Conservation (phyloP, 2,797 vertebrate species). For the Lepus oiostolus region DNA sequence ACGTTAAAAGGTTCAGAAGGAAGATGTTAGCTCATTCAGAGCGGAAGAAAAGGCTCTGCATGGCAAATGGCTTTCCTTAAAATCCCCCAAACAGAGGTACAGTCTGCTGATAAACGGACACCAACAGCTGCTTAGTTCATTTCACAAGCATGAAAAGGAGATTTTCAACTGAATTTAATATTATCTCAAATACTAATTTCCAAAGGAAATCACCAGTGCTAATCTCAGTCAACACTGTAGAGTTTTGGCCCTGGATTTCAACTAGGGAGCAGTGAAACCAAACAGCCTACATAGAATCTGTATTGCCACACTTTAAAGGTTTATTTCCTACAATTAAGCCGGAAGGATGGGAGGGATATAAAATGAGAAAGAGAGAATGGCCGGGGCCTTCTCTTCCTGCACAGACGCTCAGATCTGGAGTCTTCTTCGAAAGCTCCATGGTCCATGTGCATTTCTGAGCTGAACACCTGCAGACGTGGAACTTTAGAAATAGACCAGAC, state of each 20-base stretch:
- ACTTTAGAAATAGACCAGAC: slow-evolving; percentile 54
- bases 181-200: slow-evolving; percentile 83
- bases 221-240: slow-evolving; percentile 84
- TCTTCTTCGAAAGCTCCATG: not conserved
- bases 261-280: slow-evolving; percentile 83
- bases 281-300: slow-evolving; percentile 81
- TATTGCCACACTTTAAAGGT: slow-evolving; percentile 82
- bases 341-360: slow-evolving; percentile 71
- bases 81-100: slow-evolving; percentile 77
- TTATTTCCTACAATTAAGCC: slow-evolving; percentile 84
- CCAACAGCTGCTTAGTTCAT: slow-evolving; percentile 86
- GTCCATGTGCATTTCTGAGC: not conserved
- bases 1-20: slow-evolving; percentile 79
- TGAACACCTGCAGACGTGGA: slow-evolving; percentile 39
- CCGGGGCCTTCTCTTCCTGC: slow-evolving; percentile 60
- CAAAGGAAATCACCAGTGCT: slow-evolving; percentile 80
- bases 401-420: slow-evolving; percentile 22
- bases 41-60: slow-evolving; percentile 72
- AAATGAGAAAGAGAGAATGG: slow-evolving; percentile 67
- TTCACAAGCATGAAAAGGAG: slow-evolving; percentile 82
- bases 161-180: slow-evolving; percentile 84
- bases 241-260: slow-evolving; percentile 73
- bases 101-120: slow-evolving; percentile 71
- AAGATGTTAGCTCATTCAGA: slow-evolving; percentile 73
- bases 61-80: slow-evolving; percentile 74